Conservation (phyloP, 2,797 vertebrate species). For the Coilia nasus region DNA sequence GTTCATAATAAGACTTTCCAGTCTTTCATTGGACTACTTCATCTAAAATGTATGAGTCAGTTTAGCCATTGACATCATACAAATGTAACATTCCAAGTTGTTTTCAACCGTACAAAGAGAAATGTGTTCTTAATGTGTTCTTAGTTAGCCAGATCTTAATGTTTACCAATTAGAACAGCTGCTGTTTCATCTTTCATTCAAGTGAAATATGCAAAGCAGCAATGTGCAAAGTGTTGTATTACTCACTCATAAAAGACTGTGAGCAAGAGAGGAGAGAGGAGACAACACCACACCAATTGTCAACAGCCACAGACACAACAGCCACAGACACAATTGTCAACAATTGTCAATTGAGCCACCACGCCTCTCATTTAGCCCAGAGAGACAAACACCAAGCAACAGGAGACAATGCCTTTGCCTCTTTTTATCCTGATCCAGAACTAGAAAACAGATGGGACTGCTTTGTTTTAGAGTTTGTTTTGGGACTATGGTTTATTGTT, state of each 20-base stretch:
- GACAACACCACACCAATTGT: neutral
- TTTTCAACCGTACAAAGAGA: neutral
- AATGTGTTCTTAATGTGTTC: neutral
- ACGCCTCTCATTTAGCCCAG: neutral
- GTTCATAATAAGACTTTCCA: neutral
- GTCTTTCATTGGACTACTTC: neutral
- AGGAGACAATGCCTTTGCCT: neutral
- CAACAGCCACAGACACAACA: no score
- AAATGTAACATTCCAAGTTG: neutral
- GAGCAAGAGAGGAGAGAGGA: neutral
- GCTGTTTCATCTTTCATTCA: neutral
- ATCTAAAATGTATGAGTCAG: neutral
- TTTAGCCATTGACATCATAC: neutral
- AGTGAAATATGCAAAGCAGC: conserved; percentile 1
- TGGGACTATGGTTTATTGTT: neutral
- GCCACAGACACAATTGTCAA: no score
- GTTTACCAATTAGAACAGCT: neutral
- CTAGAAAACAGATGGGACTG: neutral
- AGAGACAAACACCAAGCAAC: neutral
- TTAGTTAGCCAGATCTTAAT: neutral
- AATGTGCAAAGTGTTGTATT: neutral
- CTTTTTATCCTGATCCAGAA: neutral
- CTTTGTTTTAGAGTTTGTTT: neutral
- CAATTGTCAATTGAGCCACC: no score
- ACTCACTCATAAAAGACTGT: neutral